Conservation (phyloP, 2,797 vertebrate species). For the Sebastes minor region DNA sequence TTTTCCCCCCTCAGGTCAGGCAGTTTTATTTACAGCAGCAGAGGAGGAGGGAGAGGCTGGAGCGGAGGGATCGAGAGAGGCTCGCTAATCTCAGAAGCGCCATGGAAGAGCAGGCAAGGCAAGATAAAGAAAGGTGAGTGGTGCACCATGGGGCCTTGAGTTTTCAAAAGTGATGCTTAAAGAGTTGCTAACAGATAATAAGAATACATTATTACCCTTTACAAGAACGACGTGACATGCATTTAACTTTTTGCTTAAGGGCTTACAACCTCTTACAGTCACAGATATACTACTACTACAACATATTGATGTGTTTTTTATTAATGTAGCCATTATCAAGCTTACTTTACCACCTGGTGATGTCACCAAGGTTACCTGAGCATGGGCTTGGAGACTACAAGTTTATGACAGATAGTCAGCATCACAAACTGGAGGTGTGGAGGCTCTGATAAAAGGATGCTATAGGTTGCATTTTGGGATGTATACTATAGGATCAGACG, state of each 20-base stretch:
- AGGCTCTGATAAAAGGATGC: too few relatives aligned
- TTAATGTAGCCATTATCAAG: neutral
- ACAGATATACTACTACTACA: neutral
- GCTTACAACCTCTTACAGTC: neutral
- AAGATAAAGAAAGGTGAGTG: slow-evolving; percentile 89
- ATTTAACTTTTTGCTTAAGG: neutral
- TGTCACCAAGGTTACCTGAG: too few relatives aligned
- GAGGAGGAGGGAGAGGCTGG: slow-evolving; percentile 82
- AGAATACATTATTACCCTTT: neutral
- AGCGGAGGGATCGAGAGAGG: slow-evolving; percentile 81
- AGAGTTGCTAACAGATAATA: neutral
- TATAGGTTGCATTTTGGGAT: neutral
- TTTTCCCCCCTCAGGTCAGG: slow-evolving; percentile 80
- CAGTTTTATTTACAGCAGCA: slow-evolving; percentile 87
- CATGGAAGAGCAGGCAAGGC: slow-evolving; percentile 88
- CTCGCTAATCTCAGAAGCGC: slow-evolving; percentile 85
- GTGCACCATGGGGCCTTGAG: slow-evolving; percentile 4
- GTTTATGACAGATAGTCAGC: too few relatives aligned
- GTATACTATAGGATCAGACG: neutral
- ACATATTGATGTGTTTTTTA: neutral
- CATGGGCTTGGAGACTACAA: too few relatives aligned
- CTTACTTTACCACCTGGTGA: neutral
- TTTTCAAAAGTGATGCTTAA: neutral
- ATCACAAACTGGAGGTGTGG: too few relatives aligned
- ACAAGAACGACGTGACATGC: neutral